Evolutionary conservation across 2,888 invertebrate species (phyloP).

Genomic region (Plagodis dolabraria): DNA sequence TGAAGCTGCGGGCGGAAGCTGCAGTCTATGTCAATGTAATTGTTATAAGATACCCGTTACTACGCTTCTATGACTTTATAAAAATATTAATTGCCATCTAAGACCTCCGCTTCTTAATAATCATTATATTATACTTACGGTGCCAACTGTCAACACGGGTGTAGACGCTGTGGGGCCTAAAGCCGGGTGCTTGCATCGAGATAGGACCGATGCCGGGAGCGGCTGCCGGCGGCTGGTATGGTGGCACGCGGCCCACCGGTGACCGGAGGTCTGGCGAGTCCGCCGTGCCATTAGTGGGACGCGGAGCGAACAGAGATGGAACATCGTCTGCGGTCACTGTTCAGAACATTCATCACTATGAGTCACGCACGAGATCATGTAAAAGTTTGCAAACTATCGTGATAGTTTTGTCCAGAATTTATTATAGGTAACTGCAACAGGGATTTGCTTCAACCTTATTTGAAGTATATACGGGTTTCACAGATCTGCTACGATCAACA

Average conservation of each 20-base stretch:
- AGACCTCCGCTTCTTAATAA: neutral
- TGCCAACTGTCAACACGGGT: conserved; percentile 69
- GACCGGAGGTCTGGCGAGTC: conserved; percentile 70
- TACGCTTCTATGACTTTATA: neutral
- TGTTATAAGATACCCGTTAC: too few relatives aligned
- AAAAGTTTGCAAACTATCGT: neutral
- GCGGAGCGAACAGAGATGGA: conserved; percentile 44
- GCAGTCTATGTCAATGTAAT: too few relatives aligned
- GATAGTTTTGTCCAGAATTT: neutral
- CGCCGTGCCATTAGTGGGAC: conserved; percentile 61
- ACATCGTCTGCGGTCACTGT: conserved; percentile 60
- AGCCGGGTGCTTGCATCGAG: conserved; percentile 61
- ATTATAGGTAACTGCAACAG: too few relatives aligned
- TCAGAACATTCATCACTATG: conserved; percentile 1
- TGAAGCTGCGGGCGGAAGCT: too few relatives aligned
- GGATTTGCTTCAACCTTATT: too few relatives aligned
- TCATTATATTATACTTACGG: conserved; percentile 57
- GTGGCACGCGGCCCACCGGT: conserved; percentile 72
- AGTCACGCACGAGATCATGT: neutral
- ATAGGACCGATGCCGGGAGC: conserved; percentile 71
- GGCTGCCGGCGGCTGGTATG: conserved; percentile 79
- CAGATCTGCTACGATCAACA: too few relatives aligned
- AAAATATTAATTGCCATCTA: neutral
- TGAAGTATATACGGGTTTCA: too few relatives aligned
- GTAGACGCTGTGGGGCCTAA: conserved; percentile 67